Percentiles rank a stretch among this genome's conserved stretches.
Conservation (phyloP, 2,797 vertebrate genomes). For the Buceros bicornis region DNA sequence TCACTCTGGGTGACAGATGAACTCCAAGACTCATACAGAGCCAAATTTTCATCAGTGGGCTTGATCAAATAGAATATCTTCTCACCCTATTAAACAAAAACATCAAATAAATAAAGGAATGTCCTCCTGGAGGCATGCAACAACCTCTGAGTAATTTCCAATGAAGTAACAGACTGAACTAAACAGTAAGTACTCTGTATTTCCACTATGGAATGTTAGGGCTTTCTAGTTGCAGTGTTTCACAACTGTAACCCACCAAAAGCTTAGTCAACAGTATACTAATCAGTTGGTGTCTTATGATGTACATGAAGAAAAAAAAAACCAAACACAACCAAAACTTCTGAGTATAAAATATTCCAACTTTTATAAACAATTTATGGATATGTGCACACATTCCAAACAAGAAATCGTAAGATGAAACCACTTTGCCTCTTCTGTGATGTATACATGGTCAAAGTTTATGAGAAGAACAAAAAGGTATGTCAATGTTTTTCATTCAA, state of each 20-base stretch:
- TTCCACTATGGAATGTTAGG: neutral
- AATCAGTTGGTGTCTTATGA: neutral
- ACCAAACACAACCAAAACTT: neutral
- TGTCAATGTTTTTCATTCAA: neutral
- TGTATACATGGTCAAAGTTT: neutral
- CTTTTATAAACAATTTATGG: neutral
- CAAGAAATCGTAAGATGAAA: neutral
- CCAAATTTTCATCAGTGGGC: conserved; percentile 93
- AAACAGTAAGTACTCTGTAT: neutral
- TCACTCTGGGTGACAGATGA: conserved; percentile 98
- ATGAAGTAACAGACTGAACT: neutral
- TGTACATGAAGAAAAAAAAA: neutral
- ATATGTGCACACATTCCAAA: neutral
- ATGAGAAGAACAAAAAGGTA: neutral
- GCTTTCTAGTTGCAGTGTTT: neutral
- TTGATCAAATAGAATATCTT: conserved; percentile 99
- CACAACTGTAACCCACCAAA: neutral
- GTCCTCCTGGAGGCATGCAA: neutral
- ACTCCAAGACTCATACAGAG: conserved; percentile 98
- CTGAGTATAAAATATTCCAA: neutral
- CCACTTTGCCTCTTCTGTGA: neutral
- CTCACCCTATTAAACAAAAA: conserved; percentile 87
- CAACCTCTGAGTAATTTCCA: neutral
- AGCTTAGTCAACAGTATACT: neutral
- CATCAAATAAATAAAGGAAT: neutral